These are phyloP conservation scores for Takifugu bimaculatus DNA, from an alignment of 2,113 vertebrate genomes.

Conservation along the genomic window DNA sequence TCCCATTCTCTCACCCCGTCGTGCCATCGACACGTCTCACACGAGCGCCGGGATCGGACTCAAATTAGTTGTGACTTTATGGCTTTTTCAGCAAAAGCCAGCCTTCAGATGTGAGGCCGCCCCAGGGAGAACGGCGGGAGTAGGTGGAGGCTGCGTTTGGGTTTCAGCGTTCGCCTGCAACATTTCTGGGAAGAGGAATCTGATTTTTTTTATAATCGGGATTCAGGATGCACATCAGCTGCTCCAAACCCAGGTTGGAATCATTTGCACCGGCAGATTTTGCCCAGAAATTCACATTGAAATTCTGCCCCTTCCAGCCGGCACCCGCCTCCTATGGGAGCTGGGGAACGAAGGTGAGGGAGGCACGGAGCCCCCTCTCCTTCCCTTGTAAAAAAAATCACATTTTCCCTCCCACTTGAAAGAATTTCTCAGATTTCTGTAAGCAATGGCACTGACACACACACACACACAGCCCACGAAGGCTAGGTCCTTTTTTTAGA, in stretches of 20 bases:
- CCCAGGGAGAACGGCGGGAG: constrained; percentile 37
- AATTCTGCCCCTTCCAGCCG: not conserved
- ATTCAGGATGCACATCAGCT: constrained; percentile 59
- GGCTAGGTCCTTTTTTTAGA: constrained; percentile 56
- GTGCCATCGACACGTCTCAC: constrained; percentile 16
- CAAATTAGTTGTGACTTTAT: constrained; percentile 51
- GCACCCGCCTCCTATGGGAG: constrained; percentile 11
- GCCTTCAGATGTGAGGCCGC: constrained; percentile 40
- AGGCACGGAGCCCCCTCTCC: constrained; percentile 9
- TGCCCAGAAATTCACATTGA: not conserved
- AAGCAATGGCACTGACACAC: constrained; percentile 27
- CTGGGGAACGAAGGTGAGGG: constrained; percentile 33
- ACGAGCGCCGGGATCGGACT: constrained; percentile 34
- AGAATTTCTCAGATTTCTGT: constrained; percentile 52
- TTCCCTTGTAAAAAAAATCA: constrained; percentile 31
- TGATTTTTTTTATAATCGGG: constrained; percentile 11
- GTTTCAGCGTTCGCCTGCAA: constrained; percentile 22
- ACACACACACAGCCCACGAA: constrained; percentile 43
- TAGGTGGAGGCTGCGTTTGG: constrained; percentile 33
- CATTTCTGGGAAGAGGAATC: constrained; percentile 45
- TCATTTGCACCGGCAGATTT: not conserved
- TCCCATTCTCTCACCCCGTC: constrained; percentile 3
- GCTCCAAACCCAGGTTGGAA: too few relatives aligned
- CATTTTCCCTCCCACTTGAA: constrained; percentile 46
- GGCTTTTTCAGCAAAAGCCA: constrained; percentile 35